These are phyloP conservation scores for Copidosoma floridanum DNA, from an alignment of 1,140 invertebrate genomes.

Conservation along the genomic window DNA sequence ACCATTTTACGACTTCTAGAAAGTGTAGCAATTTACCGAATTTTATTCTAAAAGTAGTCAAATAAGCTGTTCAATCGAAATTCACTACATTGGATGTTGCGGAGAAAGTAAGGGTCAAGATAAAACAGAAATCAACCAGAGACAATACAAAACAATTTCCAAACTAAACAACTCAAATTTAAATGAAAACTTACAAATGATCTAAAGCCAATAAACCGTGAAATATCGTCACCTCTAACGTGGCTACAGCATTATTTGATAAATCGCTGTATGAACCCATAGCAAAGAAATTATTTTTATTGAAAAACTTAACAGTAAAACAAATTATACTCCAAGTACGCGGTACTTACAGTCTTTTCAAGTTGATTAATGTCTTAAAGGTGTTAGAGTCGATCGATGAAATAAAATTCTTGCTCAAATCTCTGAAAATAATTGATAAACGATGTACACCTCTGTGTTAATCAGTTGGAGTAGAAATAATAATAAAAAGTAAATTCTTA, in stretches of 20 bases:
- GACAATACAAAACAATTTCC: no score
- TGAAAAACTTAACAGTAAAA: constrained; percentile 36
- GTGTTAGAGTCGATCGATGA: constrained; percentile 69
- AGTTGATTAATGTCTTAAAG: constrained; percentile 66
- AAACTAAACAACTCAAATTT: constrained; percentile 2
- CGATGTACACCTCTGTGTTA: no score
- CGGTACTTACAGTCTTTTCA: constrained; percentile 63
- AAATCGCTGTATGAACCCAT: constrained; percentile 49
- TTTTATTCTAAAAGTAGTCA: neutral
- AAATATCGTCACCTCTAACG: constrained; percentile 67
- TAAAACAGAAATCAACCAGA: neutral
- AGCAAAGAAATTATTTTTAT: constrained; percentile 38
- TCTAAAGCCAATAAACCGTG: constrained; percentile 65
- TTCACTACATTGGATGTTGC: no score
- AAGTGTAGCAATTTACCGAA: no score
- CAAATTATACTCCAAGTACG: constrained; percentile 26
- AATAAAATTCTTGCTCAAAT: constrained; percentile 78
- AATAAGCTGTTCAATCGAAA: neutral
- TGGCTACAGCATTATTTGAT: constrained; percentile 68
- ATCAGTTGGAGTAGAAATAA: no score
- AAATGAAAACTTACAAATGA: constrained; percentile 65
- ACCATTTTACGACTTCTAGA: neutral
- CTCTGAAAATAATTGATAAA: constrained; percentile 61
- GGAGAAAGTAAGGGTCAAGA: no score
- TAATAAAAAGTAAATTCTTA: constrained; percentile 42